A percentile compares a stretch with the other conserved stretches of the same genome.
These are phyloP conservation scores for Vidua macroura DNA, from an alignment of 2,113 vertebrate species.

Conservation along the genomic window DNA sequence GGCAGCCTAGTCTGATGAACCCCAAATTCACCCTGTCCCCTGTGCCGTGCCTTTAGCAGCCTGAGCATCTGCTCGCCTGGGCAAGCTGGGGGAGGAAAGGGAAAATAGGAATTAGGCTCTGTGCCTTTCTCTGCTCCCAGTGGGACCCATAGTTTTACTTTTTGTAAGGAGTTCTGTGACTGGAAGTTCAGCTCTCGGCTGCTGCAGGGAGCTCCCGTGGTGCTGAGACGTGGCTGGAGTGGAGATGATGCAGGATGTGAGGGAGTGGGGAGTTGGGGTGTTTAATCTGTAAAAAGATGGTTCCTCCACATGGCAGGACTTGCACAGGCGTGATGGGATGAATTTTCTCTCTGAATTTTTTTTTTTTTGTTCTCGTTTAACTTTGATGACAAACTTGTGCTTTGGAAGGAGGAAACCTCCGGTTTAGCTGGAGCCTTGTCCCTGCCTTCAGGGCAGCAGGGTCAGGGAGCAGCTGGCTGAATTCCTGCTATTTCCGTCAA, in stretches of 20 bases:
- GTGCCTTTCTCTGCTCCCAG: background rate
- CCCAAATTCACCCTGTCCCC: background rate
- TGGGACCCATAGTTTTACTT: background rate
- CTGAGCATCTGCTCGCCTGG: background rate
- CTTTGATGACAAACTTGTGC: background rate
- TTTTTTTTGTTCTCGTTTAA: background rate
- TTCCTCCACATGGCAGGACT: background rate
- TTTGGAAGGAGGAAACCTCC: background rate
- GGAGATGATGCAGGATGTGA: slow-evolving; percentile 23
- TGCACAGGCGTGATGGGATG: background rate
- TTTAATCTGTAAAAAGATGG: background rate
- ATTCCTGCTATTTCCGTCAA: background rate
- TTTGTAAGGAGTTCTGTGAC: background rate
- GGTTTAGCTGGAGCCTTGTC: background rate
- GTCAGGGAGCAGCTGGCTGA: background rate
- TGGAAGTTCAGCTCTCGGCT: background rate
- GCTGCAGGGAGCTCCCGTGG: background rate
- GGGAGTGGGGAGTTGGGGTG: background rate
- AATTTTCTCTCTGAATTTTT: background rate
- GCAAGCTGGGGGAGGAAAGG: background rate
- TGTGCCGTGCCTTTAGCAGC: background rate
- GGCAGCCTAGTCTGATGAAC: accelerated
- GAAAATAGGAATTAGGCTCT: background rate
- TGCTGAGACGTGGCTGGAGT: background rate
- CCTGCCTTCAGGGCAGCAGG: background rate